These are phyloP conservation scores for Malurus splendens DNA, from an alignment of 2,797 vertebrate genomes.

Conservation along the genomic window DNA sequence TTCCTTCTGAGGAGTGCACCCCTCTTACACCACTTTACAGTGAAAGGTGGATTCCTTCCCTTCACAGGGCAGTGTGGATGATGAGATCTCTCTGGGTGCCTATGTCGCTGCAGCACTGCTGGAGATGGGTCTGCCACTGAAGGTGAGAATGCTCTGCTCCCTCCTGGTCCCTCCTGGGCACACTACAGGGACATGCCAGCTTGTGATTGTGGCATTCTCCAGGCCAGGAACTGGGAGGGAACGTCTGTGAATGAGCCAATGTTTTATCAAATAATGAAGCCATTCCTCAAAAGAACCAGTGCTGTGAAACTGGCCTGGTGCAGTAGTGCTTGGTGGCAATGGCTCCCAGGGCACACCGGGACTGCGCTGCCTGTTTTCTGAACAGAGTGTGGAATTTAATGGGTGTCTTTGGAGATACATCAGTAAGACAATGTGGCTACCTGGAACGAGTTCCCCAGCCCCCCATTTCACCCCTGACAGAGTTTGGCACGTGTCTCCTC, in stretches of 20 bases:
- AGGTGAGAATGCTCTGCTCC: background rate
- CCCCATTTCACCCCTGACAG: background rate
- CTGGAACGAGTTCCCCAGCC: background rate
- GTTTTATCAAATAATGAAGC: background rate
- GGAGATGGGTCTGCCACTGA: conserved; percentile 46
- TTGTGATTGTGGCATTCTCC: background rate
- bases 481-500: background rate
- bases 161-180: background rate
- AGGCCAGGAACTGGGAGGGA: background rate
- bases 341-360: background rate
- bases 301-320: background rate
- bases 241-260: background rate
- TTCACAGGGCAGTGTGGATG: conserved; percentile 49
- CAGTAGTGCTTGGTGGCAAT: background rate
- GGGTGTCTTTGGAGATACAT: background rate
- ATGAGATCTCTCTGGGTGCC: conserved; percentile 53
- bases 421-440: background rate
- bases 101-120: conserved; percentile 61
- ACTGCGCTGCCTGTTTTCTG: background rate
- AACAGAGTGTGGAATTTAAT: background rate
- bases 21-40: background rate
- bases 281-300: background rate
- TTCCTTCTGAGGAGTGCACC: background rate
- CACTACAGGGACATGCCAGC: rapidly evolving
- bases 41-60: background rate